Evolutionary conservation across 1,140 invertebrate species (phyloP).

Genomic region (Agraylea sexmaculata): DNA sequence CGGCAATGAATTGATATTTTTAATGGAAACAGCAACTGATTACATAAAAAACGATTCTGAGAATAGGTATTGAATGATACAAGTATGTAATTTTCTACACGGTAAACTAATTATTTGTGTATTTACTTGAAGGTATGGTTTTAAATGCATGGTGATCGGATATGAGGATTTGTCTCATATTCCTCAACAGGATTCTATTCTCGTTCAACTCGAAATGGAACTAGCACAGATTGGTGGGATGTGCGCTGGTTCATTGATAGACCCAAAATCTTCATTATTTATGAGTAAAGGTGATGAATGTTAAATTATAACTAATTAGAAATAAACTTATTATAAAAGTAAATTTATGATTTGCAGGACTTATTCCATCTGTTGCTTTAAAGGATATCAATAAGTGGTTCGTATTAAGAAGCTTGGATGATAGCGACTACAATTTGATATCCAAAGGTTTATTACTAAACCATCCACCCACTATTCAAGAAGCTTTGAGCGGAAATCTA

Average conservation of each 20-base stretch:
- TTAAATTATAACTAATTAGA: background rate
- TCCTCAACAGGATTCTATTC: constrained; percentile 33
- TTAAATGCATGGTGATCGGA: constrained; percentile 83
- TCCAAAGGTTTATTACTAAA: constrained; percentile 85
- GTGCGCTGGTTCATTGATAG: constrained; percentile 46
- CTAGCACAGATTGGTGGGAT: constrained; percentile 82
- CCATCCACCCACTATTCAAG: constrained; percentile 72
- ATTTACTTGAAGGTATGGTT: constrained; percentile 58
- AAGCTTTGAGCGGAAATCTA: constrained; percentile 81
- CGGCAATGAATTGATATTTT: constrained; percentile 90
- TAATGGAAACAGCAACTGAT: constrained; percentile 88
- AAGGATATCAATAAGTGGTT: background rate
- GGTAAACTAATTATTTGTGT: constrained; percentile 20
- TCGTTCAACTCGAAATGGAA: constrained; percentile 80
- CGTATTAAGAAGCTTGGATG: constrained; percentile 6
- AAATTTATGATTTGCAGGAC: background rate
- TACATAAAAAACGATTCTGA: constrained; percentile 87
- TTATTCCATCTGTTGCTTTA: background rate
- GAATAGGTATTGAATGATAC: constrained; percentile 24
- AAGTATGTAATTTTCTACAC: constrained; percentile 5
- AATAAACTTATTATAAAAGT: constrained; percentile 1
- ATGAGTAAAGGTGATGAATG: constrained; percentile 4
- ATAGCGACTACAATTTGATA: constrained; percentile 38
- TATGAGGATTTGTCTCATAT: constrained; percentile 64
- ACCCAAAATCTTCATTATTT: constrained; percentile 27